Percentiles rank a stretch among this genome's conserved stretches.
phyloP scores from a whole-genome alignment of 2,888 invertebrate genomes.

The Pseudeuparius sepicola region DNA sequence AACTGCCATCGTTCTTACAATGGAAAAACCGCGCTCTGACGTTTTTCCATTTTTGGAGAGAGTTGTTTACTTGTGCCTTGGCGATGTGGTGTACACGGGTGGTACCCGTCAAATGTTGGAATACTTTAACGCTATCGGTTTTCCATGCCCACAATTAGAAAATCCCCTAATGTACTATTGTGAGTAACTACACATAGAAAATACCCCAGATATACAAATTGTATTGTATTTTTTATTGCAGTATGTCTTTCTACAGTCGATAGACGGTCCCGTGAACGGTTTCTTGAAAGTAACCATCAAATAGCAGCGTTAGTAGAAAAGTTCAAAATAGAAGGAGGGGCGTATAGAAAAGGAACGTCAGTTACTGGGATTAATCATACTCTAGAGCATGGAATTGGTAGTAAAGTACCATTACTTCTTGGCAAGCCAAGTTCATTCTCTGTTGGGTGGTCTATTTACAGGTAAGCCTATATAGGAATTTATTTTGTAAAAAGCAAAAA shows the following conservation, averaged over 20 bases:
- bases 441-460: slow-evolving; percentile 58
- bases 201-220: not conserved
- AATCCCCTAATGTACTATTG: slow-evolving; percentile 97
- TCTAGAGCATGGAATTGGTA: slow-evolving; percentile 40
- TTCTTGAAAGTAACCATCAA: slow-evolving; percentile 87
- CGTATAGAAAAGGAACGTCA: slow-evolving; percentile 52
- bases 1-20: slow-evolving; percentile 79
- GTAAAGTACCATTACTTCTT: slow-evolving; percentile 64
- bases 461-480: slow-evolving; percentile 39
- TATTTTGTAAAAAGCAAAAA: slow-evolving; percentile 3
- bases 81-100: slow-evolving; percentile 86
- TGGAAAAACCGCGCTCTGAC: slow-evolving; percentile 90
- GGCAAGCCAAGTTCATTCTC: slow-evolving; percentile 60
- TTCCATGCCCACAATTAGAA: slow-evolving; percentile 92
- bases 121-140: slow-evolving; percentile 91
- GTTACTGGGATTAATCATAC: slow-evolving; percentile 47
- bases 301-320: slow-evolving; percentile 86
- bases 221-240: slow-evolving; percentile 37
- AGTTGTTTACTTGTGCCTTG: slow-evolving; percentile 81
- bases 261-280: slow-evolving; percentile 76
- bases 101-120: slow-evolving; percentile 86
- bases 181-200: slow-evolving; percentile 43
- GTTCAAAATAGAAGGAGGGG: slow-evolving; percentile 77
- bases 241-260: slow-evolving; percentile 71
- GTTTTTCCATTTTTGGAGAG: slow-evolving; percentile 92